These are phyloP conservation scores for Danionella dracula DNA, from an alignment of 2,797 vertebrate genomes.

Conservation along the genomic window DNA sequence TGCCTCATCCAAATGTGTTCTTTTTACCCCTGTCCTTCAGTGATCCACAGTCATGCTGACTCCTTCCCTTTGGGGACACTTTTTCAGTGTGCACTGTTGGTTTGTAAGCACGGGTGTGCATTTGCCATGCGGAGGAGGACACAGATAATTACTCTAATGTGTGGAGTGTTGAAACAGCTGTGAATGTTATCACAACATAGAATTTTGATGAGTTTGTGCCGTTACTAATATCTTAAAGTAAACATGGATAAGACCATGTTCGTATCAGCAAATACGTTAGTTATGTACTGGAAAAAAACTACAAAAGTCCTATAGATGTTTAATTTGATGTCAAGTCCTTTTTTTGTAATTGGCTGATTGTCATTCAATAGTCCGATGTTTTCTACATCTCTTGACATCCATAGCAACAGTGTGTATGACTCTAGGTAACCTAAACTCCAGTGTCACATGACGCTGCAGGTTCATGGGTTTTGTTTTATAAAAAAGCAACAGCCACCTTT, in stretches of 20 bases:
- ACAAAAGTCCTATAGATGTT: no score
- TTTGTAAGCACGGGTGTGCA: conserved; percentile 21
- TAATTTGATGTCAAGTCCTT: neutral
- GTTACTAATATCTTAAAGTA: neutral
- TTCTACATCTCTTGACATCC: neutral
- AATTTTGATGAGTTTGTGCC: conserved; percentile 13
- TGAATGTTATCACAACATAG: conserved; percentile 12
- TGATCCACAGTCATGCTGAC: neutral
- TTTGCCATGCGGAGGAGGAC: conserved; percentile 24
- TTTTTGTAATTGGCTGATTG: neutral
- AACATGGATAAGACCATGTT: neutral
- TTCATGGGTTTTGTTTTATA: neutral
- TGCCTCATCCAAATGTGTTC: neutral
- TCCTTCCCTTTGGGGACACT: neutral
- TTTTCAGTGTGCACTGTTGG: neutral
- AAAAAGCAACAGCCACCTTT: neutral
- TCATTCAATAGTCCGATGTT: neutral
- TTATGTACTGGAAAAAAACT: no score
- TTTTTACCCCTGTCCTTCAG: neutral
- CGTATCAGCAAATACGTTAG: neutral
- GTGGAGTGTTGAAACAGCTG: conserved; percentile 11
- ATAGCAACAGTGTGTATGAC: neutral
- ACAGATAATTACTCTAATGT: conserved; percentile 20
- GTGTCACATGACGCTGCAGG: neutral
- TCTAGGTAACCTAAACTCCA: neutral